phyloP scores from a whole-genome alignment of 2,888 invertebrate genomes.

The Aspidiotus destructor region DNA sequence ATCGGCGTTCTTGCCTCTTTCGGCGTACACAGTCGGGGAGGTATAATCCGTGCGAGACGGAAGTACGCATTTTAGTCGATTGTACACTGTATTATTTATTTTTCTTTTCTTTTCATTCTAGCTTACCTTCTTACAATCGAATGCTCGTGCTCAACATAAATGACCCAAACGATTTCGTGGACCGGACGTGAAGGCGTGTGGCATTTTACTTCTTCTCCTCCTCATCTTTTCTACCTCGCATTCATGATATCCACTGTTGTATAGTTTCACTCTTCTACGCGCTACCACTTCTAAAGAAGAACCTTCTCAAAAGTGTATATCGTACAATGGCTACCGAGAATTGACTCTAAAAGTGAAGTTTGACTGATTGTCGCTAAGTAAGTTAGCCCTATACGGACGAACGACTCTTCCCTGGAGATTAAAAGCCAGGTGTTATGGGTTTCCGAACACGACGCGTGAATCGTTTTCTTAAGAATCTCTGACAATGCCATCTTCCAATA shows the following conservation, averaged over 20 bases:
- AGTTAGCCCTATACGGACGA: slow-evolving; percentile 5
- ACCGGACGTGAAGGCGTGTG: slow-evolving; percentile 32
- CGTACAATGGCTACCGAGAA: slow-evolving; percentile 19
- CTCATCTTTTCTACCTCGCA: not conserved
- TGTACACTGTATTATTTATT: slow-evolving; percentile 10
- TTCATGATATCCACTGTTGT: not conserved
- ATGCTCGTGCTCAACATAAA: slow-evolving; percentile 17
- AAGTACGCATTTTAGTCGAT: slow-evolving; percentile 28
- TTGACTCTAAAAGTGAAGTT: slow-evolving; percentile 32
- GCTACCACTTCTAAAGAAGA: slow-evolving; percentile 2
- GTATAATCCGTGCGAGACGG: slow-evolving; percentile 30
- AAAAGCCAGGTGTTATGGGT: slow-evolving; percentile 24
- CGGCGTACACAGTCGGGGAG: not conserved
- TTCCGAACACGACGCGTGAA: not conserved
- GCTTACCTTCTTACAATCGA: slow-evolving; percentile 16
- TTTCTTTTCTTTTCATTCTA: not conserved
- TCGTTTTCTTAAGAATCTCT: too few species aligned
- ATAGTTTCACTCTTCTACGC: too few species aligned
- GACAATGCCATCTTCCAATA: too few species aligned
- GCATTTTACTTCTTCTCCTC: slow-evolving; percentile 10
- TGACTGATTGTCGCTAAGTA: slow-evolving; percentile 31
- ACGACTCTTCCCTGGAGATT: slow-evolving; percentile 25
- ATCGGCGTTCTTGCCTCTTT: too few species aligned
- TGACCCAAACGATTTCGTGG: slow-evolving; percentile 22
- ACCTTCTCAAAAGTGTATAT: slow-evolving; percentile 5